phyloP scores from a whole-genome alignment of 1,140 invertebrate species.

The Pseudobourletiella spinata region DNA sequence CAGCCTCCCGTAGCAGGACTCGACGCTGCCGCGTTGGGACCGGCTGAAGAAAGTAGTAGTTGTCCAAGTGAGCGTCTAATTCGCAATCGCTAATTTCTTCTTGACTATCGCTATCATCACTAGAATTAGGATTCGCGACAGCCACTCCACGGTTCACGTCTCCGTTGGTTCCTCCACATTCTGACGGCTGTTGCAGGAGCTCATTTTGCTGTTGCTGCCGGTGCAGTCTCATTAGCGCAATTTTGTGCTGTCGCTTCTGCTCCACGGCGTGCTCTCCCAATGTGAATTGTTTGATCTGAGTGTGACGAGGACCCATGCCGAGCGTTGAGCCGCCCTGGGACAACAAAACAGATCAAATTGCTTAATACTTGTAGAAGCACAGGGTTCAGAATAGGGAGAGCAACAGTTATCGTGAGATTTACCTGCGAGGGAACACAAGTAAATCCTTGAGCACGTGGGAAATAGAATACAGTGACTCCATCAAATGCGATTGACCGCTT shows the following conservation, averaged over 20 bases:
- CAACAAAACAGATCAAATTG: not conserved
- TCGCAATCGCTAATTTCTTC: slow-evolving; percentile 53
- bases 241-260: not conserved
- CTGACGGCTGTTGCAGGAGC: slow-evolving; percentile 49
- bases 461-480: slow-evolving; percentile 89
- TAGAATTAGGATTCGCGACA: slow-evolving; percentile 30
- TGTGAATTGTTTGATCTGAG: not conserved
- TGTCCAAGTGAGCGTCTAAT: slow-evolving; percentile 61
- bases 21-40: slow-evolving; percentile 84
- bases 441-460: slow-evolving; percentile 91
- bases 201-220: slow-evolving; percentile 7
- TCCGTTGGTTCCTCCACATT: too few relatives aligned
- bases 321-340: not conserved
- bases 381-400: too few relatives aligned
- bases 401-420: too few relatives aligned
- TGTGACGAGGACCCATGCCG: not conserved
- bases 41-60: slow-evolving; percentile 83
- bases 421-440: slow-evolving; percentile 90
- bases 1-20: slow-evolving; percentile 73
- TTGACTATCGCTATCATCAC: slow-evolving; percentile 40
- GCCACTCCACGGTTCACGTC: slow-evolving; percentile 8
- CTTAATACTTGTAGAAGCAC: too few relatives aligned
- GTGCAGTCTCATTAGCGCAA: not conserved
- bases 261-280: not conserved
- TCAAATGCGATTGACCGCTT: slow-evolving; percentile 78